phyloP scores from a whole-genome alignment of 1,140 invertebrate species.

The Macrosteles quadrilineatus region DNA sequence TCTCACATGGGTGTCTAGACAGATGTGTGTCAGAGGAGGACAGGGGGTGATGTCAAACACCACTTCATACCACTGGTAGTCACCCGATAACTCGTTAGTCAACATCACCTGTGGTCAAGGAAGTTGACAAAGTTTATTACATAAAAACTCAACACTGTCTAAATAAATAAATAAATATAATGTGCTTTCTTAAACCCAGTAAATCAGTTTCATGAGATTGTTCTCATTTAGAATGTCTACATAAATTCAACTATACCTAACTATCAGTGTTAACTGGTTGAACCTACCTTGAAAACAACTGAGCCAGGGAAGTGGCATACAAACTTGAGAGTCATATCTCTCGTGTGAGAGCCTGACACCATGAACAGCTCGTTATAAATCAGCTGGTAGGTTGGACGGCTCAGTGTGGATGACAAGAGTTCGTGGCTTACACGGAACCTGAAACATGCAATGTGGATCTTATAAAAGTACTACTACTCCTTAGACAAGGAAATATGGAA shows the following conservation, averaged over 20 bases:
- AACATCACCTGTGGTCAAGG: background rate
- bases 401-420: background rate
- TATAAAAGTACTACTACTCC: too few species aligned
- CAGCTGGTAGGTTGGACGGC: background rate
- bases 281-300: conserved; percentile 1
- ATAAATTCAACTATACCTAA: too few species aligned
- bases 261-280: too few species aligned
- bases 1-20: background rate
- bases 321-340: background rate
- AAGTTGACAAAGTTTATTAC: too few species aligned
- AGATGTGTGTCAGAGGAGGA: background rate
- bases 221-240: too few species aligned
- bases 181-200: too few species aligned
- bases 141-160: too few species aligned
- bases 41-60: background rate
- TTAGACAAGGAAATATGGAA: too few species aligned
- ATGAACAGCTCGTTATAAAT: background rate
- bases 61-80: conserved; percentile 9
- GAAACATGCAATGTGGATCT: too few species aligned
- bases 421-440: background rate
- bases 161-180: too few species aligned
- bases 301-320: background rate
- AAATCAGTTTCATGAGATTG: too few species aligned
- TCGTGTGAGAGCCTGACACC: background rate
- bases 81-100: background rate